Evolutionary conservation across 2,797 vertebrate species (phyloP), one percentile per base, ranked within the genome.

Genomic region (Epinephelus coioides): DNA sequence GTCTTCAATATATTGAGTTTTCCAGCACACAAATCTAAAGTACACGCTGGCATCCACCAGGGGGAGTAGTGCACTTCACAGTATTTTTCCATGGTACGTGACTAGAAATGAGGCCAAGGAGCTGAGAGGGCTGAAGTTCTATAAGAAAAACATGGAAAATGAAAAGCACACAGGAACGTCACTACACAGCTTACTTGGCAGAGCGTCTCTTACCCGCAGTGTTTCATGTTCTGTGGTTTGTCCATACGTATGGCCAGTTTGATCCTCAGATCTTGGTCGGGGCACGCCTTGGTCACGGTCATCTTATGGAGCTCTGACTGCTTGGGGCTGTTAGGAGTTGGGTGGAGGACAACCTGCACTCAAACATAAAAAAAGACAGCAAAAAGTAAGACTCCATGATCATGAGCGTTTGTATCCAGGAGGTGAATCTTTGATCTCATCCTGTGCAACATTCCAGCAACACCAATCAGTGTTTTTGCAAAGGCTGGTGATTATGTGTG

Each of bases 221-320:
- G 98, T 84, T 99, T 99, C 98, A 99, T 99, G 93, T 99, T 99
- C 92, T 99, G 98, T 69, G 98, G 98, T 87, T 99, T 99, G 95
- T 99, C 98, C 98, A 99, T 99, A 82, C 98, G 95, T 80, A 99
- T 96, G 0, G 98, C 98, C 88, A 99, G 96, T 92, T 99, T 99
- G 94, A 99, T 99, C 95, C 95, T 98, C 84, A 99, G 96, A 87
- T 99, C 98, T 82, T 99, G 98, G 94, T 99, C 98, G 0, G 97
- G 97, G 84, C 98, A 99, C 63, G 99, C 99, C 95, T 99, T 99
- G 77, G 98, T 99, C 88, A 99, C 96, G 13, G 97, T 92, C 98
- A 99, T 99, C 95, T 99, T 99, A 86, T 99, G 98, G 91, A 97
- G 98, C 82, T 99, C 98, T 14, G 98, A 98, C 93, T 98, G 97